phyloP scores from a whole-genome alignment of 2,888 invertebrate genomes.

The Sminthurides aquaticus region DNA sequence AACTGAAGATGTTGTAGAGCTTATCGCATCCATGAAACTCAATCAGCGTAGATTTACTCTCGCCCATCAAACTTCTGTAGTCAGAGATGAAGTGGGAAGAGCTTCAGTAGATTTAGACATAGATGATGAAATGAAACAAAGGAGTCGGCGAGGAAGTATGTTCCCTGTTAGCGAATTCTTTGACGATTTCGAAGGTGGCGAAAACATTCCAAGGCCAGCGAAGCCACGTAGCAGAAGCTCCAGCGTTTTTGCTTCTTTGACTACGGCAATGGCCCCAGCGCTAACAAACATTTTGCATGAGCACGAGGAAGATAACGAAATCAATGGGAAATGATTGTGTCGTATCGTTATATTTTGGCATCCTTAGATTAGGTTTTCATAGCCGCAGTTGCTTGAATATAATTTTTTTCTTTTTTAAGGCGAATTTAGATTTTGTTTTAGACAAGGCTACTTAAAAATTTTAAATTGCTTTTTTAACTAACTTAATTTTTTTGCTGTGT shows the following conservation, averaged over 20 bases:
- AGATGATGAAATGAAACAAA: conserved; percentile 27
- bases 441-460: too few relatives aligned
- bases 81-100: conserved; percentile 32
- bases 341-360: too few relatives aligned
- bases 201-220: conserved; percentile 6
- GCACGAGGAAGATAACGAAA: not conserved
- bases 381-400: too few relatives aligned
- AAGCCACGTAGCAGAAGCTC: conserved; percentile 24
- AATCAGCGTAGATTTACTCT: conserved; percentile 27
- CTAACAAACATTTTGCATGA: not conserved
- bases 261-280: not conserved
- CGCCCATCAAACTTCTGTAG: conserved; percentile 33
- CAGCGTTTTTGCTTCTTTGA: not conserved
- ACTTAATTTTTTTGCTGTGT: too few relatives aligned
- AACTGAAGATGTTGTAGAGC: conserved; percentile 29
- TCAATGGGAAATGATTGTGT: not conserved
- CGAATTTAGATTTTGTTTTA: too few relatives aligned
- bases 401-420: too few relatives aligned
- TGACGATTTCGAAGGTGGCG: conserved; percentile 31
- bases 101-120: conserved; percentile 32
- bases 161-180: conserved; percentile 38
- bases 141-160: conserved; percentile 37
- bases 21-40: conserved; percentile 11
- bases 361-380: too few relatives aligned
- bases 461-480: too few relatives aligned